Evolutionary conservation across 1,140 invertebrate genomes (phyloP), one percentile per base, ranked within the genome.

Genomic region (Acyrthosiphon pisum): DNA sequence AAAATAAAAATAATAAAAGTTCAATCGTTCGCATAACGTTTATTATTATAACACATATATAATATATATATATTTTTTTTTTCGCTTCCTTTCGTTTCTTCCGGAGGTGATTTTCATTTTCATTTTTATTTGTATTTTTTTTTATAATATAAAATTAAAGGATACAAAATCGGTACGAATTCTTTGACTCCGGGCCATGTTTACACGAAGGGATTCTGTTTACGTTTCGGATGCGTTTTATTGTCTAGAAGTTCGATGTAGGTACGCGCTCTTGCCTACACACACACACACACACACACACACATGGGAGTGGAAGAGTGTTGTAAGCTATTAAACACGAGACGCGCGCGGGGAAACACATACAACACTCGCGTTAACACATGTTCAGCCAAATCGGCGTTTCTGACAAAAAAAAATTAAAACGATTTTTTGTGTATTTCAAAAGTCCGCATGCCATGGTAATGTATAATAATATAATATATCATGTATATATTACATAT

Each of bases 111-210:
- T 89, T 88, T 50, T 48, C 8, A 41, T 56, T 56, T 37, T 89
- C 18, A 26, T 56, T 26, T 56, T 3, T 86, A 41, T 44, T 26
- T 41, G 41, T 41, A 41, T 41, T 84, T 23, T 41, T 26, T 84
- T 30, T 86, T 86, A 30, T 50, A 37, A 37, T 14, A 37, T 89
- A 89, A 30, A 89, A 89, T 89, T 56, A 56, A 89, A 89, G 22
- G 88, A 18, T 89, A 41, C 22, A 35, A 53, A 89, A 89, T 90
- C 56, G 89, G 68, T 56, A 86, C 48, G 76, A 84, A 84, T 84
- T 93, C 81, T 93, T 93, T 93, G 91, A 93, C 91, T 93, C 23
- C 48, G 48, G 48, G 44, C 91, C 91, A 93, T 93, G 91, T 93
- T 93, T 93, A 93, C 81, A 56, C 91, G 91, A 93, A 56, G n/a